These are phyloP conservation scores for Lepilemur ruficaudatus DNA, from an alignment of 2,797 vertebrate species.

Conservation along the genomic window DNA sequence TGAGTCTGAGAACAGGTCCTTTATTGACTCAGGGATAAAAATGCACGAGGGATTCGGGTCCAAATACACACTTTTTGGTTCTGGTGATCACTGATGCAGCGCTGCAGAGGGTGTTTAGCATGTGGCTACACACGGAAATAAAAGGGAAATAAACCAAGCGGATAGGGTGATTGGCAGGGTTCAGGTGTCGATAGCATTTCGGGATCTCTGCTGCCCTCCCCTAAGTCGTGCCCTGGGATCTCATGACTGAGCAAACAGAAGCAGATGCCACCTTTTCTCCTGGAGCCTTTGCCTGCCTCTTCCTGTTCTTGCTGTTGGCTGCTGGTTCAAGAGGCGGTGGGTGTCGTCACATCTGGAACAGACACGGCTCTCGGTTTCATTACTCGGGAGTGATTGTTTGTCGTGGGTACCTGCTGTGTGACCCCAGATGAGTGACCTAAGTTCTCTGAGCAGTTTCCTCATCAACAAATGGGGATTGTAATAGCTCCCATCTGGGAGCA, in stretches of 20 bases:
- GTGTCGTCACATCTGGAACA: fast-evolving
- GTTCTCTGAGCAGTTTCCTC: not conserved
- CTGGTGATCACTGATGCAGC: no score
- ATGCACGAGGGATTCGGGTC: not conserved
- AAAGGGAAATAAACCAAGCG: no score
- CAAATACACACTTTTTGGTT: not conserved
- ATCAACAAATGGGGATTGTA: not conserved
- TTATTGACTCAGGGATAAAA: not conserved
- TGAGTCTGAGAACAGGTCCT: not conserved
- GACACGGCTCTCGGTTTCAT: not conserved
- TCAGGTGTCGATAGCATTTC: not conserved
- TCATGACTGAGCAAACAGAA: fast-evolving
- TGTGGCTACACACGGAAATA: not conserved
- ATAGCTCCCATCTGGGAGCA: not conserved
- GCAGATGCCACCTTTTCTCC: not conserved
- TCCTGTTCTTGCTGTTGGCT: not conserved
- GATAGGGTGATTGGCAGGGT: not conserved
- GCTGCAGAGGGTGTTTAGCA: not conserved
- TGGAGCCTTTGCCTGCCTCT: not conserved
- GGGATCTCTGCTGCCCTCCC: not conserved
- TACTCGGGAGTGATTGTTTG: not conserved
- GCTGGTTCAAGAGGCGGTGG: not conserved
- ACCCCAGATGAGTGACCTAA: not conserved
- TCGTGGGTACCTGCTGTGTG: fast-evolving
- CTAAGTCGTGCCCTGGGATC: not conserved